A percentile compares a stretch with the other conserved stretches of the same genome.
Conservation (phyloP, 2,888 invertebrate genomes). For the Eupithecia pulchellata region DNA sequence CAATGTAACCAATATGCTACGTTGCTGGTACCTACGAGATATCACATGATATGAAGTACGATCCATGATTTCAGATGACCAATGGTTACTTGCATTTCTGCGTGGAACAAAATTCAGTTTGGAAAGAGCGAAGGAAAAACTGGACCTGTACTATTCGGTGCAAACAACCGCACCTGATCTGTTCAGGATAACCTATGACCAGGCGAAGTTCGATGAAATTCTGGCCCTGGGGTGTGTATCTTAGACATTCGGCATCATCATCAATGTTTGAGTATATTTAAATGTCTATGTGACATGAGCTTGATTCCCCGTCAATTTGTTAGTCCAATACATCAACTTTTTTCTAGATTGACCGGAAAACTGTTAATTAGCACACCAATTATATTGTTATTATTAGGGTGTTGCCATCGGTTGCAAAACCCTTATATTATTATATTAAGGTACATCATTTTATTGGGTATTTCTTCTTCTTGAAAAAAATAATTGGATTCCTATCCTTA, state of each 20-base stretch:
- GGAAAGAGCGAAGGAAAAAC: constrained; percentile 86
- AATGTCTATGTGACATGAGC: no score
- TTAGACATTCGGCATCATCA: not conserved
- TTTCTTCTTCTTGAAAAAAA: no score
- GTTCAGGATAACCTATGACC: constrained; percentile 55
- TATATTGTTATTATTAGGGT: no score
- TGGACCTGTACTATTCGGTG: constrained; percentile 86
- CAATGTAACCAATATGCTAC: not conserved
- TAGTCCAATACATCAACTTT: no score
- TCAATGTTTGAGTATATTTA: not conserved
- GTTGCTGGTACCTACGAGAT: not conserved
- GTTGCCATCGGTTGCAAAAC: no score
- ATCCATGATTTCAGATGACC: constrained; percentile 78
- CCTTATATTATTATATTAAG: no score
- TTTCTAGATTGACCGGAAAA: no score
- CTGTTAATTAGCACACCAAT: no score
- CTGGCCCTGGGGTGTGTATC: constrained; percentile 58
- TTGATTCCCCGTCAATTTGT: no score
- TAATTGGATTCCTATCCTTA: no score
- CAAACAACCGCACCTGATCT: constrained; percentile 82
- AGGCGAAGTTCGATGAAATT: constrained; percentile 61
- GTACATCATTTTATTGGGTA: no score
- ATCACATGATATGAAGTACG: not conserved
- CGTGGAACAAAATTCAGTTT: constrained; percentile 88
- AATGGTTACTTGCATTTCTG: constrained; percentile 86